Conservation (phyloP, 2,113 vertebrate species). For the Planiliza haematocheilus region DNA sequence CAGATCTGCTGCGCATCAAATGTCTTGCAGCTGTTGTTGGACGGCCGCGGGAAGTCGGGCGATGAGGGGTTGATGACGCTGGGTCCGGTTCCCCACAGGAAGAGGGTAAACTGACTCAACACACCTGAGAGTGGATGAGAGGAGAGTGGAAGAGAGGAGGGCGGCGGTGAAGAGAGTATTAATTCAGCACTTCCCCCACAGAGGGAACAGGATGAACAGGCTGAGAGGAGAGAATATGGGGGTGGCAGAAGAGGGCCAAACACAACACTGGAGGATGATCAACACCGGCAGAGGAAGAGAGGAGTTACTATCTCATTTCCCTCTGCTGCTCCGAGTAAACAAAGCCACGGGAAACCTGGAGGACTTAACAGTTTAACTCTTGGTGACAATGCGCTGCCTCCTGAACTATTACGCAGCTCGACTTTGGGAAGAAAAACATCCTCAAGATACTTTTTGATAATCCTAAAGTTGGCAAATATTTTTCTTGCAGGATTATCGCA, state of each 20-base stretch:
- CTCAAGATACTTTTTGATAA: slow-evolving; percentile 13
- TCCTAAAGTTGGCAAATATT: slow-evolving; percentile 16
- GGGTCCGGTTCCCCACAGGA: slow-evolving; percentile 90
- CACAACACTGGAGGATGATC: slow-evolving; percentile 42
- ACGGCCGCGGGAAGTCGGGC: slow-evolving; percentile 85
- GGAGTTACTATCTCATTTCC: slow-evolving; percentile 9
- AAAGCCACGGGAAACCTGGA: slow-evolving; percentile 17
- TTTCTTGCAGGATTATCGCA: slow-evolving; percentile 14
- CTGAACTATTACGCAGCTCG: slow-evolving; percentile 13
- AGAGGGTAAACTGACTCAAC: slow-evolving; percentile 92
- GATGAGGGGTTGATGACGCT: slow-evolving; percentile 81
- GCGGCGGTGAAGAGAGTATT: slow-evolving; percentile 31
- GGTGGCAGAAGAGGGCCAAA: slow-evolving; percentile 47
- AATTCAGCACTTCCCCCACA: slow-evolving; percentile 33
- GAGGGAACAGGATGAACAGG: slow-evolving; percentile 41
- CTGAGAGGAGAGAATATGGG: slow-evolving; percentile 35
- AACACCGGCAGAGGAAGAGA: slow-evolving; percentile 36
- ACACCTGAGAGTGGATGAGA: slow-evolving; percentile 82
- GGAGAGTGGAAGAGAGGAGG: neutral
- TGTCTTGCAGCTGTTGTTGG: slow-evolving; percentile 95
- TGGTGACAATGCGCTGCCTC: slow-evolving; percentile 4
- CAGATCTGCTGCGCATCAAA: slow-evolving; percentile 94
- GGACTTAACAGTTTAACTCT: slow-evolving; percentile 13
- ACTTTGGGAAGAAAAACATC: neutral
- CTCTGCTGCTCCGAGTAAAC: slow-evolving; percentile 34